Percentiles rank a stretch among this genome's conserved stretches.
These are phyloP conservation scores for Myripristis murdjan DNA, from an alignment of 2,797 vertebrate species.

Conservation along the genomic window DNA sequence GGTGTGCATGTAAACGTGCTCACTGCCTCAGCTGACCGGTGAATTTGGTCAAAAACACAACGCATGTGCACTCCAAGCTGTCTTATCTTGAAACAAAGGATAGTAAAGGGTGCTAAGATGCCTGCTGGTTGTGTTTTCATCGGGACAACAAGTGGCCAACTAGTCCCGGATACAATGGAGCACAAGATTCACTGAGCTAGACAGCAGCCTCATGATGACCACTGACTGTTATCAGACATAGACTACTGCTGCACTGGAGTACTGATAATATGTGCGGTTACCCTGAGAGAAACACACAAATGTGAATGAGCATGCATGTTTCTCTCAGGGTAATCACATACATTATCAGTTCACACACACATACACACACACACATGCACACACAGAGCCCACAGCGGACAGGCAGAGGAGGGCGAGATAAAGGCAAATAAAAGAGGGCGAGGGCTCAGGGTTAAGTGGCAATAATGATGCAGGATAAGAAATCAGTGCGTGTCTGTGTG, in stretches of 20 bases:
- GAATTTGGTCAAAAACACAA: not conserved
- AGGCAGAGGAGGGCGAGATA: conserved; percentile 67
- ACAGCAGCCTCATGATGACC: conserved; percentile 28
- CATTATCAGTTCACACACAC: conserved; percentile 41
- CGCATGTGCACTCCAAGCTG: not conserved
- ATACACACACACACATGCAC: conserved; percentile 7
- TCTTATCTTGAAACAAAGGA: conserved; percentile 17
- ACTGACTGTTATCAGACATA: conserved; percentile 16
- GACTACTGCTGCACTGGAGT: not conserved
- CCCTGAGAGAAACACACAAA: conserved; percentile 60
- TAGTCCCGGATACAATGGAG: conserved; percentile 46
- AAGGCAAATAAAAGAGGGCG: conserved; percentile 75
- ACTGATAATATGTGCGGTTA: not conserved
- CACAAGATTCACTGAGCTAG: conserved; percentile 40
- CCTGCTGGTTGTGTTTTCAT: conserved; percentile 26
- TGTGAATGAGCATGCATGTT: not conserved
- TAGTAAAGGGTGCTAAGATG: not conserved
- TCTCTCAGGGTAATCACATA: conserved; percentile 16
- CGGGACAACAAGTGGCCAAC: conserved; percentile 22
- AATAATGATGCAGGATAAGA: conserved; percentile 82
- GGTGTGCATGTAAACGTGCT: too few relatives aligned
- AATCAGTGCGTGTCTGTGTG: conserved; percentile 48
- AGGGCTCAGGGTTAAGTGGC: conserved; percentile 81
- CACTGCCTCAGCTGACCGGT: not conserved
- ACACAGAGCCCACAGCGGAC: conserved; percentile 37